A percentile compares a stretch with the other conserved stretches of the same genome.
phyloP scores from a whole-genome alignment of 2,888 invertebrate genomes.

The Stegophylla sp. region DNA sequence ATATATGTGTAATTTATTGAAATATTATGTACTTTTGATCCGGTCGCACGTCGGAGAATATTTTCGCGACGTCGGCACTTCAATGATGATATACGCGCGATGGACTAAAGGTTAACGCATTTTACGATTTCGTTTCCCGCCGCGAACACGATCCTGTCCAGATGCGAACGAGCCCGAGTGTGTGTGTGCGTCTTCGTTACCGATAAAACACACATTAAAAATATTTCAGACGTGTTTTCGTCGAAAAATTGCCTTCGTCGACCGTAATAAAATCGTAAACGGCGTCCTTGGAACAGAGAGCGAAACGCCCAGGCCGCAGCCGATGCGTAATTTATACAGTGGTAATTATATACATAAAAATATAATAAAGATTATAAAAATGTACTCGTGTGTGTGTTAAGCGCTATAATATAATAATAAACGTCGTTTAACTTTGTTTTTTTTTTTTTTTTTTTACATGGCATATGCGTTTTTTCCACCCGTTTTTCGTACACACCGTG shows the following conservation, averaged over 20 bases:
- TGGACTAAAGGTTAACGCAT: not conserved
- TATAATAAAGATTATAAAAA: no score
- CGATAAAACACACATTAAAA: not conserved
- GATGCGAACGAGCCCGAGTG: not conserved
- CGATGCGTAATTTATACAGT: not conserved
- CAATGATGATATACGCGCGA: not conserved
- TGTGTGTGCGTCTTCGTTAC: not conserved
- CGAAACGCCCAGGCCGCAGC: not conserved
- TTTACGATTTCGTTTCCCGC: not conserved
- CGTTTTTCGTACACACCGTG: not conserved
- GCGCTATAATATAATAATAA: not conserved
- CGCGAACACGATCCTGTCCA: not conserved
- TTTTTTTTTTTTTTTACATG: not conserved
- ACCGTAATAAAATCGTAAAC: not conserved
- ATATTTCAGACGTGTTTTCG: not conserved
- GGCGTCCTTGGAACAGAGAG: conserved; percentile 3
- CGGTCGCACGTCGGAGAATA: not conserved
- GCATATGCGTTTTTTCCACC: not conserved
- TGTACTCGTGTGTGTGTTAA: not conserved
- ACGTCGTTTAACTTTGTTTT: not conserved
- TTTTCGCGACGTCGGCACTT: not conserved
- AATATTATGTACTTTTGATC: not conserved
- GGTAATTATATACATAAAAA: no score
- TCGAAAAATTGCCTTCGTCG: not conserved
- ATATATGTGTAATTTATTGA: no score